These are phyloP conservation scores for Choloepus didactylus DNA, from an alignment of 2,797 vertebrate species.

Conservation along the genomic window DNA sequence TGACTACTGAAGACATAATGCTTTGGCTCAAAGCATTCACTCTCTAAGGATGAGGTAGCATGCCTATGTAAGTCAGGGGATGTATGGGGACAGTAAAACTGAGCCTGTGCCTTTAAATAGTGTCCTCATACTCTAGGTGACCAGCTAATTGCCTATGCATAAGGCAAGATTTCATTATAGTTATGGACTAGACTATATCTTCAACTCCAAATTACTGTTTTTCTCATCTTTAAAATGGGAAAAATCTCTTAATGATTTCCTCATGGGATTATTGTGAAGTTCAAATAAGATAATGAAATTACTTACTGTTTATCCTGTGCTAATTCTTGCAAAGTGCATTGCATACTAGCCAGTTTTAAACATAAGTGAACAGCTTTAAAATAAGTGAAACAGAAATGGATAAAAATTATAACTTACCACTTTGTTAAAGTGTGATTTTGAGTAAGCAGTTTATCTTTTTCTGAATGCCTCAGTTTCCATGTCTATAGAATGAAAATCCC, in stretches of 20 bases:
- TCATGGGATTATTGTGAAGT: conserved; percentile 49
- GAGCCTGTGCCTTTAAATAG: not conserved
- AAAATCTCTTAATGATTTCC: conserved; percentile 43
- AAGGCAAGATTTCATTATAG: not conserved
- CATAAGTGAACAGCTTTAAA: conserved; percentile 21
- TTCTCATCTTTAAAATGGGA: conserved; percentile 38
- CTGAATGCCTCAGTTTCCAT: not conserved
- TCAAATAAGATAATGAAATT: conserved; percentile 59
- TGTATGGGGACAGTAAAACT: not conserved
- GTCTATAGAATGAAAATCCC: not conserved
- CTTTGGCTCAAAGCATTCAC: not conserved
- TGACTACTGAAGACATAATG: not conserved
- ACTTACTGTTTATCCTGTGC: not conserved
- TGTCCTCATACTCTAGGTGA: not conserved
- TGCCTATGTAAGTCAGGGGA: not conserved
- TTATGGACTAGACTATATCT: not conserved
- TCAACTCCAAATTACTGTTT: conserved; percentile 37
- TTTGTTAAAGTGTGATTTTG: conserved; percentile 59
- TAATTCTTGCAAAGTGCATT: conserved; percentile 51
- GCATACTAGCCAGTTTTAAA: not conserved
- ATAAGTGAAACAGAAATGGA: conserved; percentile 49
- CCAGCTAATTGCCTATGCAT: not conserved
- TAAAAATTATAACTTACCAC: conserved; percentile 28
- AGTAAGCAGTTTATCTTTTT: conserved; percentile 28
- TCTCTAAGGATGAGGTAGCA: not conserved